Evolutionary conservation across 1,140 invertebrate genomes (phyloP), one percentile per base, ranked within the genome.

Genomic region (Drosophila kepulauana): DNA sequence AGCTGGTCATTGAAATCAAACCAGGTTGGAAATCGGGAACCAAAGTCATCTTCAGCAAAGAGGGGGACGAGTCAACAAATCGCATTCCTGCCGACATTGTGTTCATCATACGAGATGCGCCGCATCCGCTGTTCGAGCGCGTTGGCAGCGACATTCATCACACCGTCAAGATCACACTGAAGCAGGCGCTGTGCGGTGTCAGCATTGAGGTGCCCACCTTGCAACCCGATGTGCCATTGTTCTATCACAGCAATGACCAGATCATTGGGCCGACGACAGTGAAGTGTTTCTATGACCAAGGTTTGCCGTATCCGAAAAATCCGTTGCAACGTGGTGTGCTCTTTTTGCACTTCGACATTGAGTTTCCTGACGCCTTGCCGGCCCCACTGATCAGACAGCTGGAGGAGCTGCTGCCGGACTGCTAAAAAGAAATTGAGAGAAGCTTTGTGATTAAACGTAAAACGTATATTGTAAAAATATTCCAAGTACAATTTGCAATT

Each of bases 21-120:
- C 97, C 97, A 5, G 98, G 98, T 6, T 99, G 98, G 98, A 98
- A 98, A 93, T 95, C 97, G n/a, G 98, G 98, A 1, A 99, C 98
- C 0, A 97, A 97, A 92, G 97, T 99, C 41, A 98, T 97, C 25
- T 99, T 99, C 91, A 96, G 97, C 51, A 95, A 96, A 77, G 98
- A 99, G 93, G 98, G 98, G 5, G 98, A 99, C 86, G 97, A 98
- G 89, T 94, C 94, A 1, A 95, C 95, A 2, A 96, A 97, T 75
- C 97, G 96, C 84, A 96, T 98, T 38, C 97, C 98, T 5, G 98
- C 98, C 5, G 98, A 99, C 92, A 97, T 99, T 79, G 96, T 98
- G n/a, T 99, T 99, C 92, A 96, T 98, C 35, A 97, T 99, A 51
- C 94, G 96, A 75, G 98, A 99, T 92, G 98, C 98, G 92, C 95